Evolutionary conservation across 2,113 vertebrate genomes (phyloP).

Genomic region (Albula glossodonta): DNA sequence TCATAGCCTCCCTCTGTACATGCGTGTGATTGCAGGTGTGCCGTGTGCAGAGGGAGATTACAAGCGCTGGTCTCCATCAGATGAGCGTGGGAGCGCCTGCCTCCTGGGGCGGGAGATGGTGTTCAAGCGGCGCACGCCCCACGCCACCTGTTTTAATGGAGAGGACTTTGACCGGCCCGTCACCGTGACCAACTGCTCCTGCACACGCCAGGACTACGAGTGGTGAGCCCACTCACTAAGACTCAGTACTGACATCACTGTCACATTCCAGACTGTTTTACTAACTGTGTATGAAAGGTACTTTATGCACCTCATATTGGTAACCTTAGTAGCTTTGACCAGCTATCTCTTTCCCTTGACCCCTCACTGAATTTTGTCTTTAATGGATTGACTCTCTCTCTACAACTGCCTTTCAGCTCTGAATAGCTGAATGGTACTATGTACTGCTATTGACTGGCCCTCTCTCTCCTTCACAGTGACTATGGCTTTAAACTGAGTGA

Average conservation of each 20-base stretch:
- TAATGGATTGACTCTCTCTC: no score
- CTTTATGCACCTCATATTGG: no score
- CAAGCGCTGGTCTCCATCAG: conserved; percentile 93
- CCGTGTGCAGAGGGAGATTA: conserved; percentile 92
- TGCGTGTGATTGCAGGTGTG: conserved; percentile 71
- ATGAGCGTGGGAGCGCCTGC: conserved; percentile 90
- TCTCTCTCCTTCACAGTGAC: conserved; percentile 71
- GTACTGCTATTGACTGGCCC: neutral
- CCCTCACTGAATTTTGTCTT: no score
- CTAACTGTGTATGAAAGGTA: neutral
- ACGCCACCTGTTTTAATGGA: conserved; percentile 92
- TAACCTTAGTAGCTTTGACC: no score
- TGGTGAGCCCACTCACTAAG: conserved; percentile 70
- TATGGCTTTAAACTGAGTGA: conserved; percentile 93
- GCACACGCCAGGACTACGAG: conserved; percentile 92
- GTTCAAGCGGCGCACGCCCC: conserved; percentile 88
- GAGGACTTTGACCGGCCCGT: conserved; percentile 94
- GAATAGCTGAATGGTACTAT: neutral
- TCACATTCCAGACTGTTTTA: neutral
- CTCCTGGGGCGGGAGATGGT: conserved; percentile 89
- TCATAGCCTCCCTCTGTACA: neutral
- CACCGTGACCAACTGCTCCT: conserved; percentile 92
- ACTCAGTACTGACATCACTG: no score
- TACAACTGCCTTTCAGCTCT: neutral
- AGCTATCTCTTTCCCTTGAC: neutral